Percentiles rank a stretch among this genome's conserved stretches.
These are phyloP conservation scores for Sparus aurata DNA, from an alignment of 2,797 vertebrate genomes.

Conservation along the genomic window DNA sequence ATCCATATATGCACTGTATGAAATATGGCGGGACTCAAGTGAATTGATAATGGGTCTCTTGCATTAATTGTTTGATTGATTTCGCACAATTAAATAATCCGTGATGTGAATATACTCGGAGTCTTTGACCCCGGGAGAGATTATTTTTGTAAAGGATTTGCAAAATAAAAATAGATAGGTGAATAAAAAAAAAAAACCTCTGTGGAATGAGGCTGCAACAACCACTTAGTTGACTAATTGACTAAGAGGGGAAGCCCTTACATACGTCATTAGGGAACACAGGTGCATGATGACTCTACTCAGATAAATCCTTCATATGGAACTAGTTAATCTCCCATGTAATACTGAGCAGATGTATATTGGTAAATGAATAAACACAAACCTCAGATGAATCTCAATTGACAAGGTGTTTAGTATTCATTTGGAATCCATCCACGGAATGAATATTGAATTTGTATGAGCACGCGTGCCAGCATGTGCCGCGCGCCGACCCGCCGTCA, in stretches of 20 bases:
- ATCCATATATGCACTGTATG: constrained; percentile 58
- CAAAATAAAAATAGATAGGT: constrained; percentile 28
- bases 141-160: background rate
- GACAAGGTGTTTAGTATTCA: constrained; percentile 58
- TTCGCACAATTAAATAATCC: constrained; percentile 51
- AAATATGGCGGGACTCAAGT: constrained; percentile 45
- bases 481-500: constrained; percentile 11
- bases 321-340: constrained; percentile 82
- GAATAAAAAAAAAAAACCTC: constrained; percentile 58
- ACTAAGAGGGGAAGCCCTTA: constrained; percentile 72
- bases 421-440: constrained; percentile 56
- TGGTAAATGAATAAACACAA: constrained; percentile 71
- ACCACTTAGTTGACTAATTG: constrained; percentile 78
- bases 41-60: constrained; percentile 48
- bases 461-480: constrained; percentile 15
- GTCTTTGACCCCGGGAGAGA: constrained; percentile 22
- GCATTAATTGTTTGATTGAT: constrained; percentile 61
- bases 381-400: constrained; percentile 62
- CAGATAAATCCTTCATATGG: constrained; percentile 72
- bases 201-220: constrained; percentile 63
- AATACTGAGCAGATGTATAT: constrained; percentile 77
- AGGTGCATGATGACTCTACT: constrained; percentile 75
- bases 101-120: constrained; percentile 23
- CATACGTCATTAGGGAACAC: constrained; percentile 77
- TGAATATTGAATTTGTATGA: constrained; percentile 29